phyloP scores from a whole-genome alignment of 2,797 vertebrate genomes.

The Acanthornis magna region DNA sequence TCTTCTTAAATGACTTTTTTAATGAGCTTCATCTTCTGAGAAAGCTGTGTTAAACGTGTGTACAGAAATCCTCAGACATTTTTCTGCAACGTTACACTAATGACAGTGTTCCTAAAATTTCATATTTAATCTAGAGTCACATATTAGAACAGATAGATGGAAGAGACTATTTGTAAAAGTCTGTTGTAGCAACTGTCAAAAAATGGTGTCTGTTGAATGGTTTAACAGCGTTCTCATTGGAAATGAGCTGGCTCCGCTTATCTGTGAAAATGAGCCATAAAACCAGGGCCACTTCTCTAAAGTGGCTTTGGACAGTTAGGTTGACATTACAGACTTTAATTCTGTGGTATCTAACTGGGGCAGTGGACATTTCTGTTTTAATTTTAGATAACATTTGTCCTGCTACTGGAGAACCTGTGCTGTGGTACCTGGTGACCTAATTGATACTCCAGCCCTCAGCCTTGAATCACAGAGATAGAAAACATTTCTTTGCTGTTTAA shows the following conservation, averaged over 20 bases:
- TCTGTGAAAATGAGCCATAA: background rate
- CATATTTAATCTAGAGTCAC: background rate
- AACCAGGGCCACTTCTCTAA: background rate
- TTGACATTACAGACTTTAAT: background rate
- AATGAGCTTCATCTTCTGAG: background rate
- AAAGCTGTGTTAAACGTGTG: background rate
- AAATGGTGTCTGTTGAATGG: background rate
- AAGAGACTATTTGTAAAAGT: background rate
- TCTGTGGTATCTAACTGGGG: background rate
- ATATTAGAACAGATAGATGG: background rate
- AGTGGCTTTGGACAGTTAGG: background rate
- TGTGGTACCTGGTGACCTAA: background rate
- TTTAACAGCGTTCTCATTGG: background rate
- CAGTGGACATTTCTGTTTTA: background rate
- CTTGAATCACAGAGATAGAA: background rate
- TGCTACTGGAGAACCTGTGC: background rate
- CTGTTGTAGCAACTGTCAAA: background rate
- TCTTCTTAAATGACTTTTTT: background rate
- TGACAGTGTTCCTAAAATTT: background rate
- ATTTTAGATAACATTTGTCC: background rate
- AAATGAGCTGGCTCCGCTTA: background rate
- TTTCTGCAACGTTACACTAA: background rate
- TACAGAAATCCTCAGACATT: background rate
- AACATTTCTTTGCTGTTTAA: background rate
- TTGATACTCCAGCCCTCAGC: background rate